Percentiles rank a stretch among this genome's conserved stretches.
Conservation (phyloP, 1,140 invertebrate genomes). For the Gerris buenoi region DNA sequence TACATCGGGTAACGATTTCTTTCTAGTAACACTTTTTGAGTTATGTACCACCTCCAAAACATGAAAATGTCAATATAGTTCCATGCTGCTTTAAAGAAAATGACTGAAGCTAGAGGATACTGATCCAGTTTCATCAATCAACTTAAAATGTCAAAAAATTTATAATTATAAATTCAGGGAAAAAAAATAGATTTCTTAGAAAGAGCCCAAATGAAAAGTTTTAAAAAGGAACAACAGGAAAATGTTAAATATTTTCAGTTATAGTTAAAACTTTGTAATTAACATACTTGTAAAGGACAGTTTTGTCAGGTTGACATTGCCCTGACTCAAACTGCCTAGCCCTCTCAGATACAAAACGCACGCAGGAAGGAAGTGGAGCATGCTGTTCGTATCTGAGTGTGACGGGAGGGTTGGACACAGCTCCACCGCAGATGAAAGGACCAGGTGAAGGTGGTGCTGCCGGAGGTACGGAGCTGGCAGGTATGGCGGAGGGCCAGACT, state of each 20-base stretch:
- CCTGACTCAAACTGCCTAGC: conserved; percentile 54
- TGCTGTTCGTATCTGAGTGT: neutral
- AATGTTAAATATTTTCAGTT: neutral
- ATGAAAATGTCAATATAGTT: no score
- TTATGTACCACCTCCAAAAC: no score
- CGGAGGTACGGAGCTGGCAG: conserved; percentile 12
- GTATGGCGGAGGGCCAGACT: conserved; percentile 48
- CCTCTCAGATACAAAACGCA: conserved; percentile 43
- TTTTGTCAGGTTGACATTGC: conserved; percentile 40
- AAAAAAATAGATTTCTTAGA: neutral
- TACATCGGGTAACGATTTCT: no score
- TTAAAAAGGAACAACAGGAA: neutral
- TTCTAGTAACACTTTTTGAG: no score
- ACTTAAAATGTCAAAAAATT: no score
- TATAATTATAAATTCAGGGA: no score
- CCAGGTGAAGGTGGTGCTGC: conserved; percentile 6
- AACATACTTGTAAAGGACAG: conserved; percentile 29
- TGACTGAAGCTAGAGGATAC: no score
- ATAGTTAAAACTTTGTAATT: no score
- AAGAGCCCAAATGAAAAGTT: no score
- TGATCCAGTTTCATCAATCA: no score
- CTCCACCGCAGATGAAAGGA: conserved; percentile 14
- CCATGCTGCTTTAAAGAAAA: no score
- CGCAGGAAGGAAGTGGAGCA: neutral
- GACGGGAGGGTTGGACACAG: conserved; percentile 15